A percentile compares a stretch with the other conserved stretches of the same genome.
These are phyloP conservation scores for Oplegnathus fasciatus DNA, from an alignment of 2,113 vertebrate genomes.

Conservation along the genomic window DNA sequence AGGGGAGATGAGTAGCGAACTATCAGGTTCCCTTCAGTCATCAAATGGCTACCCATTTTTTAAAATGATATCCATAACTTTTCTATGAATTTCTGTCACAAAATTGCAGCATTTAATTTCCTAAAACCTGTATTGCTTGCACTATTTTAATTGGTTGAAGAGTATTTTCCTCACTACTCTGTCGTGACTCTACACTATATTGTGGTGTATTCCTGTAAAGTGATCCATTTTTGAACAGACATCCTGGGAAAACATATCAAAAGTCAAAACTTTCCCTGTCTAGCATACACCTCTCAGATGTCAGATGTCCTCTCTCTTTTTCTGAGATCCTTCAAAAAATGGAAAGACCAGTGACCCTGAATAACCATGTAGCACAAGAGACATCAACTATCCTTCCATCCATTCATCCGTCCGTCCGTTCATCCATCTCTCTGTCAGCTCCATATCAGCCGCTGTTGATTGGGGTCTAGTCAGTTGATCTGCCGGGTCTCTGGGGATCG, in stretches of 20 bases:
- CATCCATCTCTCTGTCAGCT: slow-evolving; percentile 59
- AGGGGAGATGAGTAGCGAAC: neutral
- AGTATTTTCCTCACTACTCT: neutral
- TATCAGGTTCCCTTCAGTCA: neutral
- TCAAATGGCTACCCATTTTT: neutral
- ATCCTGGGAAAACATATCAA: neutral
- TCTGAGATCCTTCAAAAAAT: slow-evolving; percentile 5
- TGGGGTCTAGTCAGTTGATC: slow-evolving; percentile 80
- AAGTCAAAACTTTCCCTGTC: neutral
- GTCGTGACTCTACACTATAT: neutral
- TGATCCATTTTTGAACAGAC: neutral
- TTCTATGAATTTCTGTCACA: neutral
- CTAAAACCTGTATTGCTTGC: neutral
- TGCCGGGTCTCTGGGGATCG: slow-evolving; percentile 68
- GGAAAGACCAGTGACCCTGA: neutral
- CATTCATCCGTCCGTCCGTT: slow-evolving; percentile 20
- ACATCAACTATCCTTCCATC: slow-evolving; percentile 9
- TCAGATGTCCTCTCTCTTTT: neutral
- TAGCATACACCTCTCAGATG: neutral
- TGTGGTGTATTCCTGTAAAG: neutral
- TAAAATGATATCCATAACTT: neutral
- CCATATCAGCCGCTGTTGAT: slow-evolving; percentile 74
- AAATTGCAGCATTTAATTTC: neutral
- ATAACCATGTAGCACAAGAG: slow-evolving; percentile 16
- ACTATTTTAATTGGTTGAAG: neutral